phyloP scores from a whole-genome alignment of 2,888 invertebrate species.

The Sarcophaga caerulescens region DNA sequence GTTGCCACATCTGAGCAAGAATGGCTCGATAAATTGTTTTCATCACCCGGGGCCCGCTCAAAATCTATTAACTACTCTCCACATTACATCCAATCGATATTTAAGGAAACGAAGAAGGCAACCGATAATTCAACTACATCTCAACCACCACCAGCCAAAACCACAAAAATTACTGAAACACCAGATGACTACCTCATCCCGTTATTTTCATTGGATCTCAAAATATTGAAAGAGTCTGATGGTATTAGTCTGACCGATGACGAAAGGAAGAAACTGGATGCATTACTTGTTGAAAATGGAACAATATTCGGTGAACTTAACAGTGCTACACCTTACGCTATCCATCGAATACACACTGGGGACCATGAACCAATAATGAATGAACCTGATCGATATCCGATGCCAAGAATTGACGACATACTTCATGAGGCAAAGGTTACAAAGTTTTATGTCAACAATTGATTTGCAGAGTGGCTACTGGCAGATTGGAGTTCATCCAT shows the following conservation, averaged over 20 bases:
- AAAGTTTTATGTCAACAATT: too few relatives aligned
- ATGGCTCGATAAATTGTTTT: conserved; percentile 12
- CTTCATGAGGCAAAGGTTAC: too few relatives aligned
- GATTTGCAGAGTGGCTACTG: not conserved
- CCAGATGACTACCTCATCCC: conserved; percentile 31
- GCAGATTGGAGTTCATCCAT: conserved; percentile 52
- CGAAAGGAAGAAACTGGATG: conserved; percentile 36
- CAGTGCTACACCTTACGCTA: not conserved
- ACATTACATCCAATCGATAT: conserved; percentile 7
- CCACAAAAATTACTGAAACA: not conserved
- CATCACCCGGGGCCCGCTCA: not conserved
- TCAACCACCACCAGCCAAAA: not conserved
- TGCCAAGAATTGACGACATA: too few relatives aligned
- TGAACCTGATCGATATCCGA: not conserved
- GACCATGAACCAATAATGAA: conserved; percentile 44
- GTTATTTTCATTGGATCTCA: conserved; percentile 30
- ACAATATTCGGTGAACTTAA: not conserved
- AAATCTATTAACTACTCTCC: not conserved
- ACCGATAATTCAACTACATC: not conserved
- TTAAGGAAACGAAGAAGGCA: not conserved
- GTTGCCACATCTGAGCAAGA: not conserved
- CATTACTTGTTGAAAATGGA: conserved; percentile 15
- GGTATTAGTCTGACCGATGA: conserved; percentile 28
- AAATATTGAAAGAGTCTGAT: too few relatives aligned
- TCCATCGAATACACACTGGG: conserved; percentile 10